phyloP scores from a whole-genome alignment of 2,888 invertebrate genomes.

The Xestia sexstrigata region DNA sequence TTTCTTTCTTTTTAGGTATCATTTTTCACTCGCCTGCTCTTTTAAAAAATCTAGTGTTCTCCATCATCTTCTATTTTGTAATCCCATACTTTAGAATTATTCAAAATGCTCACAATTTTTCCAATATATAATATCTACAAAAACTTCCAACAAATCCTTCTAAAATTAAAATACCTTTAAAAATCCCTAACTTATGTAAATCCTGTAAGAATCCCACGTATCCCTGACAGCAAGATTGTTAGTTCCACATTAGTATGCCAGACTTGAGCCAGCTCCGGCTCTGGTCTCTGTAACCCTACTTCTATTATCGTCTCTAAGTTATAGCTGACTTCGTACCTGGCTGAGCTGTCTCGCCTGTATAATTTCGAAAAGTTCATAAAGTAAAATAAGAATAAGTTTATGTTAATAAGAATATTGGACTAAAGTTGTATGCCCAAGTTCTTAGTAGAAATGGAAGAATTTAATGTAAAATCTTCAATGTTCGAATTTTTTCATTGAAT shows the following conservation, averaged over 20 bases:
- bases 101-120: not conserved
- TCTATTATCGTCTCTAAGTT: conserved; percentile 52
- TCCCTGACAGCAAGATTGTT: conserved; percentile 43
- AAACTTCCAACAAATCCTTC: not conserved
- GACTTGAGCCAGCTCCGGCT: conserved; percentile 34
- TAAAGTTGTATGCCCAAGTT: not conserved
- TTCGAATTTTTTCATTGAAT: too few species aligned
- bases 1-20: too few species aligned
- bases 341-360: conserved; percentile 29
- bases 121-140: too few species aligned
- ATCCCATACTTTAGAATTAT: not conserved
- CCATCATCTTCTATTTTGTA: not conserved
- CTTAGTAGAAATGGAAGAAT: not conserved
- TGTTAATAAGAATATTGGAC: conserved; percentile 14
- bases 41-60: not conserved
- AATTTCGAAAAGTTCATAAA: conserved; percentile 21
- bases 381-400: conserved; percentile 26
- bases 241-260: conserved; percentile 61
- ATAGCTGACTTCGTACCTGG: conserved; percentile 34
- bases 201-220: conserved; percentile 41
- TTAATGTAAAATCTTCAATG: not conserved
- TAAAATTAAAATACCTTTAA: not conserved
- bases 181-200: conserved; percentile 44
- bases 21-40: too few species aligned
- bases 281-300: conserved; percentile 40